These are phyloP conservation scores for Micrasema minimum DNA, from an alignment of 1,140 invertebrate species.

Conservation along the genomic window DNA sequence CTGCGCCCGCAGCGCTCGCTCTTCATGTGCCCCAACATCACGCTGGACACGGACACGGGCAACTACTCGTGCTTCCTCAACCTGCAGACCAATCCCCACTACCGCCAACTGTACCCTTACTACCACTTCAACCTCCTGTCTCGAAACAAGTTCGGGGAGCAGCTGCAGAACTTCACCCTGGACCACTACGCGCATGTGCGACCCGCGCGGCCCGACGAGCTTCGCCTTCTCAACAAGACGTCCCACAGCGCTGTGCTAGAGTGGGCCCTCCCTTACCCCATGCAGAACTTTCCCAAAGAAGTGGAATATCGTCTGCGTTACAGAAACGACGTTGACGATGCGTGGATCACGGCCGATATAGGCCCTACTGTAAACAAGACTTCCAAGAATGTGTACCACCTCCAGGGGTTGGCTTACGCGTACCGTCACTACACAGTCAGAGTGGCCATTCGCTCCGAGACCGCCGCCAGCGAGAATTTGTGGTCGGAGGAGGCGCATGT, in stretches of 20 bases:
- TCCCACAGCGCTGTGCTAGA: slow-evolving; percentile 68
- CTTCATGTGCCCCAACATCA: slow-evolving; percentile 37
- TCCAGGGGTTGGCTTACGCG: slow-evolving; percentile 72
- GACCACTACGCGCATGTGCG: slow-evolving; percentile 73
- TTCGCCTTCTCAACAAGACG: slow-evolving; percentile 68
- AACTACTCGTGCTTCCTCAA: slow-evolving; percentile 67
- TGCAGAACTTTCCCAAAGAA: slow-evolving; percentile 70
- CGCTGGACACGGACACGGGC: slow-evolving; percentile 45
- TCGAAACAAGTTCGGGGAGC: slow-evolving; percentile 70
- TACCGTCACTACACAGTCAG: slow-evolving; percentile 76
- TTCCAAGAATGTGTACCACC: slow-evolving; percentile 63
- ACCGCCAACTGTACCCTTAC: slow-evolving; percentile 69
- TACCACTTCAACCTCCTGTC: slow-evolving; percentile 69
- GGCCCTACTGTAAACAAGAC: slow-evolving; percentile 3
- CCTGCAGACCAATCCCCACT: slow-evolving; percentile 68
- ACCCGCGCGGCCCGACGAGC: slow-evolving; percentile 68
- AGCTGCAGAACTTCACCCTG: slow-evolving; percentile 63
- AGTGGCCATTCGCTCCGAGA: slow-evolving; percentile 70
- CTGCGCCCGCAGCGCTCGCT: slow-evolving; percentile 56
- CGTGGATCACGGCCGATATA: slow-evolving; percentile 56
- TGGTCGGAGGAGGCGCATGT: slow-evolving; percentile 73
- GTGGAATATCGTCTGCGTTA: slow-evolving; percentile 72
- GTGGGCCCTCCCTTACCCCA: slow-evolving; percentile 70
- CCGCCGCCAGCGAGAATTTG: slow-evolving; percentile 65
- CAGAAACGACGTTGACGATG: slow-evolving; percentile 70